phyloP scores from a whole-genome alignment of 2,113 vertebrate genomes.

The Leptobrachium leishanense region DNA sequence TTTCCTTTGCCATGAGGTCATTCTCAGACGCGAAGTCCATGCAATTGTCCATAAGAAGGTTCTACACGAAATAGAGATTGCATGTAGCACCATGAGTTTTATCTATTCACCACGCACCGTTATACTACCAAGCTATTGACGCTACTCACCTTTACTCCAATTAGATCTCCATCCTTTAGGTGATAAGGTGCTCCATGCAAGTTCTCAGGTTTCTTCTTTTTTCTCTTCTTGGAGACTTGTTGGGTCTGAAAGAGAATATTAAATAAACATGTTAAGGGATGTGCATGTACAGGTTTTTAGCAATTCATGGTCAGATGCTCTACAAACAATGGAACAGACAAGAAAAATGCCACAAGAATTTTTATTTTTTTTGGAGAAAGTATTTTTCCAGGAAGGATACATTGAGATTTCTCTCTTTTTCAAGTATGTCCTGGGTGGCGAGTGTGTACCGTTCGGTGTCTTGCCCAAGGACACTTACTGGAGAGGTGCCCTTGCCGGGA shows the following conservation, averaged over 20 bases:
- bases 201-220: constrained; percentile 82
- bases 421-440: no score
- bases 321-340: no score
- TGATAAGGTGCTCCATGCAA: constrained; percentile 81
- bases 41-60: constrained; percentile 79
- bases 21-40: constrained; percentile 75
- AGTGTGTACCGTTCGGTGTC: no score
- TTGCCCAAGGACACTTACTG: no score
- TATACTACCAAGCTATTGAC: neutral
- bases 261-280: neutral
- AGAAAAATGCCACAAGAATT: no score
- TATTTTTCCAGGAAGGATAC: no score
- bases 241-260: constrained; percentile 70
- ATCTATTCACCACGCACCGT: neutral
- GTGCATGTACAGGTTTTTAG: no score
- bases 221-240: constrained; percentile 85
- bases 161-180: constrained; percentile 85
- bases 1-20: constrained; percentile 75
- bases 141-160: constrained; percentile 82
- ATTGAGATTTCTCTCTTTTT: no score
- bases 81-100: neutral
- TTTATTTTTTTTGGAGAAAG: no score
- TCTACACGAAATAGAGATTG: constrained; percentile 61
- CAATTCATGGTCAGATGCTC: no score
- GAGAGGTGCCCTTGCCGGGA: no score